Conservation (phyloP, 2,113 vertebrate genomes). For the Orthochromis indermauri region DNA sequence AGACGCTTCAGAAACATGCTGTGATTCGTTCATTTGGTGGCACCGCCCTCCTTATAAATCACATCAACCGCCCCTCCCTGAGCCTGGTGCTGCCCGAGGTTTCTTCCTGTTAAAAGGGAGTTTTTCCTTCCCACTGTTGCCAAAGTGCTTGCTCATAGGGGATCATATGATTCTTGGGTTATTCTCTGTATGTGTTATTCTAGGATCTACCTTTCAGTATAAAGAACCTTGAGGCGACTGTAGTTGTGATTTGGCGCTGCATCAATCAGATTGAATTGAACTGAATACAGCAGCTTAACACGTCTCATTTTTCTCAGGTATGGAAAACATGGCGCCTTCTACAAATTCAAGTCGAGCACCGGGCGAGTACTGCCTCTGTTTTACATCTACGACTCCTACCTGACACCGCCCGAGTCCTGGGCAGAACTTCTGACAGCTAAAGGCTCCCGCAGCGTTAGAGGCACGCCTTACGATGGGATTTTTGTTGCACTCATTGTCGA, state of each 20-base stretch:
- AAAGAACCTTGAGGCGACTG: rapidly evolving
- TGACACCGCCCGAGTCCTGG: slow-evolving; percentile 81
- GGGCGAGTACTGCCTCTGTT: slow-evolving; percentile 81
- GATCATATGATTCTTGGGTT: background rate
- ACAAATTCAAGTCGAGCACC: slow-evolving; percentile 78
- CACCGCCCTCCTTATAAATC: background rate
- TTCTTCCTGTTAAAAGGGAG: background rate
- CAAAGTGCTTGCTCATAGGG: background rate
- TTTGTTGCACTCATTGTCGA: slow-evolving; percentile 83
- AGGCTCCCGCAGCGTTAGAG: slow-evolving; percentile 78
- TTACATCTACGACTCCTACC: slow-evolving; percentile 87
- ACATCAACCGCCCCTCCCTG: background rate
- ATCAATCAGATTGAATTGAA: background rate
- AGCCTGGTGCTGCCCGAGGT: rapidly evolving
- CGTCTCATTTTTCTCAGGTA: slow-evolving; percentile 63
- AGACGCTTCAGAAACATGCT: background rate
- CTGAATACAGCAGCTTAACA: background rate
- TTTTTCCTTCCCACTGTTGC: background rate
- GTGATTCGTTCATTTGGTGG: background rate
- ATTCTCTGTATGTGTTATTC: background rate
- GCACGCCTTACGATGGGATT: slow-evolving; percentile 78
- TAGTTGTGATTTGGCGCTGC: rapidly evolving
- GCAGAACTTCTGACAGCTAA: slow-evolving; percentile 76
- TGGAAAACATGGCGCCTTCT: slow-evolving; percentile 82
- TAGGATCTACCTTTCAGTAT: rapidly evolving